Evolutionary conservation across 2,113 vertebrate species (phyloP).

Genomic region (Prunella himalayana): DNA sequence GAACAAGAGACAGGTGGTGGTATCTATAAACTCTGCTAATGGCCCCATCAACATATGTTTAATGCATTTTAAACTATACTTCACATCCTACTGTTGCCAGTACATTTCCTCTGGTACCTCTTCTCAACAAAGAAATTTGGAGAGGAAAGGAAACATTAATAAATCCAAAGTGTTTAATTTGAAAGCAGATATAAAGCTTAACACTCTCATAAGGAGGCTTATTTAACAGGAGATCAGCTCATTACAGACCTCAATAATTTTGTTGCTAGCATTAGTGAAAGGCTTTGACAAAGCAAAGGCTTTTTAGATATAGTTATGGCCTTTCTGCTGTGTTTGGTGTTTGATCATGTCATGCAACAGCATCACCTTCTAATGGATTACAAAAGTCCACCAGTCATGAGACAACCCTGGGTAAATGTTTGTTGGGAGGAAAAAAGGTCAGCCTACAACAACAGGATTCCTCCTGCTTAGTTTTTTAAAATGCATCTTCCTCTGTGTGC

Average conservation of each 20-base stretch:
- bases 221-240: constrained; percentile 67
- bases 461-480: neutral
- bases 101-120: constrained; percentile 68
- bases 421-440: neutral
- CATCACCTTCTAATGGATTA: constrained; percentile 43
- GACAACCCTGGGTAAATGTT: constrained; percentile 10
- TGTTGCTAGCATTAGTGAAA: constrained; percentile 75
- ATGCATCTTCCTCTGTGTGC: neutral
- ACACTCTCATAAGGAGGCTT: constrained; percentile 65
- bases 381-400: neutral
- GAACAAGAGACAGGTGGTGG: constrained; percentile 75
- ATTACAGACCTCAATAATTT: constrained; percentile 73
- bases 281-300: constrained; percentile 44
- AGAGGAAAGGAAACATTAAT: constrained; percentile 85
- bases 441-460: neutral
- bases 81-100: constrained; percentile 81
- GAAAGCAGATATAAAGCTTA: constrained; percentile 74
- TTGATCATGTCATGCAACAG: constrained; percentile 7
- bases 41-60: constrained; percentile 73
- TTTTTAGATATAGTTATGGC: constrained; percentile 50
- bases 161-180: constrained; percentile 75
- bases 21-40: constrained; percentile 74
- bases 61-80: constrained; percentile 68
- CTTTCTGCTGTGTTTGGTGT: constrained; percentile 39
- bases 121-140: constrained; percentile 83